Evolutionary conservation across 2,888 invertebrate species (phyloP).

Genomic region (Stramonita haemastoma): DNA sequence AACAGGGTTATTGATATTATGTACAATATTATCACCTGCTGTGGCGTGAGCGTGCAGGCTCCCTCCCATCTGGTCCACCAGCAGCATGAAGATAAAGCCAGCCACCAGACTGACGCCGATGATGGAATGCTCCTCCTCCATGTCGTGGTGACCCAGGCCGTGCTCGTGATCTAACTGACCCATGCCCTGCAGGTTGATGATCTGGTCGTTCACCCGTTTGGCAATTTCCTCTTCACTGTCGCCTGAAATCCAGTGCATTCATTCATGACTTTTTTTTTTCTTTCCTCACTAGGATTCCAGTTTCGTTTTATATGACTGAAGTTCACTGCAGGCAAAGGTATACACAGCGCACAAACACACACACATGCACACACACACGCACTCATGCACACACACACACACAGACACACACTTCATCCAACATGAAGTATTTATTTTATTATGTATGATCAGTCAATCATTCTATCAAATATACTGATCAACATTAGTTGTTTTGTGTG

Average conservation of each 20-base stretch:
- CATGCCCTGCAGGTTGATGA: background rate
- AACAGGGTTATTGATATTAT: too few relatives aligned
- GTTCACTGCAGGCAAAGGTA: too few relatives aligned
- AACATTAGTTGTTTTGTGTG: too few relatives aligned
- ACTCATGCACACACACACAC: too few relatives aligned
- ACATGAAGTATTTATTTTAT: too few relatives aligned
- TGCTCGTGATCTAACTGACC: slow-evolving; percentile 41
- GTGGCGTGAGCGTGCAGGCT: slow-evolving; percentile 61
- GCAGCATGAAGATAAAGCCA: slow-evolving; percentile 98
- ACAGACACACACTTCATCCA: too few relatives aligned
- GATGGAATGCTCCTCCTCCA: slow-evolving; percentile 84
- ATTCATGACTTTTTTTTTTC: background rate
- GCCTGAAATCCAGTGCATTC: background rate
- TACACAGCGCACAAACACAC: too few relatives aligned
- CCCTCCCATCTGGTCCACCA: slow-evolving; percentile 89
- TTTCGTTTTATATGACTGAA: too few relatives aligned
- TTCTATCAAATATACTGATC: too few relatives aligned
- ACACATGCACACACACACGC: too few relatives aligned
- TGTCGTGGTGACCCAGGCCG: slow-evolving; percentile 51
- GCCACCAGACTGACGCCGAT: slow-evolving; percentile 95
- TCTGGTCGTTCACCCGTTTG: background rate
- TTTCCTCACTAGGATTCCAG: too few relatives aligned
- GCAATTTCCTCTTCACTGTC: background rate
- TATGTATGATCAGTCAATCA: too few relatives aligned
- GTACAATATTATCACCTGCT: slow-evolving; percentile 53